phyloP scores from a whole-genome alignment of 1,140 invertebrate species.

The Drosophila baimaii region DNA sequence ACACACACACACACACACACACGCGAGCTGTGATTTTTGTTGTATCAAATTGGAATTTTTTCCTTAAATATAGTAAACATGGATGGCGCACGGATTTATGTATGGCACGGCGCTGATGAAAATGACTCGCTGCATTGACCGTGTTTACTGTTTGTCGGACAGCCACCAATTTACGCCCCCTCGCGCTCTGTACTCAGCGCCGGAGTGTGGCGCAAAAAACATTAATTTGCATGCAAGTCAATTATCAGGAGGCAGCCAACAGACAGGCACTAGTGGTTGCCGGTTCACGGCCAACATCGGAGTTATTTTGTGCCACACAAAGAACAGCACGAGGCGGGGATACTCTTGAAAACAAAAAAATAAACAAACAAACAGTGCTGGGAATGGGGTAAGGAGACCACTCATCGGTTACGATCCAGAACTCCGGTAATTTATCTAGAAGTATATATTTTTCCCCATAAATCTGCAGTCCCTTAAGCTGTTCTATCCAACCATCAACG shows the following conservation, averaged over 20 bases:
- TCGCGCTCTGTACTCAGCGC: background rate
- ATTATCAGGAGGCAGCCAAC: conserved; percentile 64
- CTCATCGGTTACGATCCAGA: background rate
- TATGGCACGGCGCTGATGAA: conserved; percentile 50
- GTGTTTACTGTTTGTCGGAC: conserved; percentile 68
- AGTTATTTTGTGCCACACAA: conserved; percentile 43
- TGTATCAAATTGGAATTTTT: conserved; percentile 57
- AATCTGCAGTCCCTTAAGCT: no score
- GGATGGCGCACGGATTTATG: conserved; percentile 52
- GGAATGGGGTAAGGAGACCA: no score
- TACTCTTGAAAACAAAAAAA: conserved; percentile 9
- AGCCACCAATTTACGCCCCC: conserved; percentile 61
- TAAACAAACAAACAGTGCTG: background rate
- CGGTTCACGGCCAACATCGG: conserved; percentile 48
- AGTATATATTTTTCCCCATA: no score
- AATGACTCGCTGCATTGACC: conserved; percentile 47
- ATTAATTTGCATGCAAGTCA: conserved; percentile 81
- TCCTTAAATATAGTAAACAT: conserved; percentile 60
- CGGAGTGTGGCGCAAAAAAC: conserved; percentile 52
- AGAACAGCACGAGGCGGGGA: conserved; percentile 8
- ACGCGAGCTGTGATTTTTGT: conserved; percentile 47
- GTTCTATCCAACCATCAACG: background rate
- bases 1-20: conserved; percentile 6
- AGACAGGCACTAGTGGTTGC: conserved; percentile 36
- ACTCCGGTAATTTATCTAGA: background rate